These are phyloP conservation scores for Apis cerana DNA, from an alignment of 1,140 invertebrate genomes.

Conservation along the genomic window DNA sequence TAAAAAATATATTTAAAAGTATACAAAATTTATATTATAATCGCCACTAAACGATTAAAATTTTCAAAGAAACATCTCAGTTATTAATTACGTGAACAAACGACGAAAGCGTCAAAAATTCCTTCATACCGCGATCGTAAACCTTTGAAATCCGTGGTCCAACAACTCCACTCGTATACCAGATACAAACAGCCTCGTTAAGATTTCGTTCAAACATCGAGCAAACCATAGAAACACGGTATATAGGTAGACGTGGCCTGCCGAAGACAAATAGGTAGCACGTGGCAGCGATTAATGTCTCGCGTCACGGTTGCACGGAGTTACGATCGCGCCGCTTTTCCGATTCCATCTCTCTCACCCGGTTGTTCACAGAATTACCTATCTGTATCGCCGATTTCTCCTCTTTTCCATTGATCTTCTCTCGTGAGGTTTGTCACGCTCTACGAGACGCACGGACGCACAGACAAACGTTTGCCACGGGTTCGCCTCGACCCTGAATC, in stretches of 20 bases:
- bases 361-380: background rate
- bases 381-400: background rate
- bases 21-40: too few relatives aligned
- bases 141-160: background rate
- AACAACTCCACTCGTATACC: background rate
- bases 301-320: conserved; percentile 24
- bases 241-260: background rate
- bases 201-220: conserved; percentile 12
- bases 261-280: conserved; percentile 50
- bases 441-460: background rate
- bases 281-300: conserved; percentile 57
- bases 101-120: background rate
- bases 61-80: too few relatives aligned
- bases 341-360: conserved; percentile 8
- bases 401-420: conserved; percentile 27
- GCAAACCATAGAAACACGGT: background rate
- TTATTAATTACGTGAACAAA: too few relatives aligned
- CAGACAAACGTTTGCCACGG: background rate
- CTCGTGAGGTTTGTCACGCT: too few relatives aligned
- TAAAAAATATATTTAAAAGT: too few relatives aligned
- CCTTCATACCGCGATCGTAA: background rate
- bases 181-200: background rate
- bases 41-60: too few relatives aligned
- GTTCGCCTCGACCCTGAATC: conserved; percentile 46
- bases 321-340: conserved; percentile 25